Conservation (phyloP, 2,888 invertebrate species). For the Petrophora chlorosata region DNA sequence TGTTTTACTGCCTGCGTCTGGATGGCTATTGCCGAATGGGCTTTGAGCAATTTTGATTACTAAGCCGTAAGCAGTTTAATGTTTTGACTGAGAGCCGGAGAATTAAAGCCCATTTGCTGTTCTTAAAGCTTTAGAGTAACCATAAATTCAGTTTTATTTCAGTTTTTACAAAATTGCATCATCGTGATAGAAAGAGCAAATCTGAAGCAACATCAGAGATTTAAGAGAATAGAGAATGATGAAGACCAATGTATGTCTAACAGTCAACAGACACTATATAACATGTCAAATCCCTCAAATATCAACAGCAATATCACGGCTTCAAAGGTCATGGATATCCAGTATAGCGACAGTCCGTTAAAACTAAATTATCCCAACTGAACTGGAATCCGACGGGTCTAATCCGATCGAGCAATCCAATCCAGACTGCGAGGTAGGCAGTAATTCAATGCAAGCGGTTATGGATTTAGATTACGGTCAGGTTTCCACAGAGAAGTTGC, state of each 20-base stretch:
- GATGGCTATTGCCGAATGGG: conserved; percentile 38
- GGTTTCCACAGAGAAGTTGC: conserved; percentile 22
- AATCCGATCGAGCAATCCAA: conserved; percentile 24
- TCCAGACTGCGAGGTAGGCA: conserved; percentile 20
- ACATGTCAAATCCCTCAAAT: too few relatives aligned
- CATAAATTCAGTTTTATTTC: too few relatives aligned
- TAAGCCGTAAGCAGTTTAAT: too few relatives aligned
- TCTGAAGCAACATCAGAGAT: too few relatives aligned
- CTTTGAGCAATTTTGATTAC: conserved; percentile 27
- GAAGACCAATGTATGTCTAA: too few relatives aligned
- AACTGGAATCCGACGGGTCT: conserved; percentile 20
- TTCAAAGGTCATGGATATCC: not conserved
- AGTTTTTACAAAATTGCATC: too few relatives aligned
- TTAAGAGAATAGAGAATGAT: too few relatives aligned
- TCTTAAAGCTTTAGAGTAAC: too few relatives aligned
- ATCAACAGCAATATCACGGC: not conserved
- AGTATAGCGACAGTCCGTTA: not conserved
- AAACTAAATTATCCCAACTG: conserved; percentile 17
- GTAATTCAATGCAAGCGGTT: conserved; percentile 28
- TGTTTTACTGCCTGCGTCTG: conserved; percentile 43
- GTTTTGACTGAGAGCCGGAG: too few relatives aligned
- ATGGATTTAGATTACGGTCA: conserved; percentile 25
- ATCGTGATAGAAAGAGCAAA: too few relatives aligned
- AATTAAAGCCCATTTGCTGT: too few relatives aligned
- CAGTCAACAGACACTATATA: too few relatives aligned